Evolutionary conservation across 2,888 invertebrate genomes (phyloP), one percentile per base, ranked within the genome.

Genomic region (Trachelus troglodyta): DNA sequence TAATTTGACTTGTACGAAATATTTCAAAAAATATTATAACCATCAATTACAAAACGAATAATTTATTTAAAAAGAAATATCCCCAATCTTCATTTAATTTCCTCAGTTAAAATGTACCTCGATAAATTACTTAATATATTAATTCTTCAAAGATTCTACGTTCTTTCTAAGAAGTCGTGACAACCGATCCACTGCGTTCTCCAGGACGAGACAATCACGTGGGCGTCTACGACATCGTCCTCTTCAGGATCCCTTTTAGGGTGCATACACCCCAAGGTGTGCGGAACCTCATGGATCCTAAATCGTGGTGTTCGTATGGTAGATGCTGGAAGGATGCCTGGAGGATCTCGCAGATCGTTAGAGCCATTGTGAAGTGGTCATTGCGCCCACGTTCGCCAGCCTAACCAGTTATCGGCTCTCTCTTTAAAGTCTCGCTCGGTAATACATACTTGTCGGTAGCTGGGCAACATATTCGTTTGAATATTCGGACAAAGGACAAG

Each of bases 311-410:
- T 56, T 56, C 23, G 56, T 9, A 56, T 56, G 56, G 56, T 56
- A 23, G 9, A 56, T 56, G 23, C 56, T 56, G 79, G 74, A 71
- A 76, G 80, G 79, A 80, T 79, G 79, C 74, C 69, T 73, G 79
- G 74, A 83, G 83, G 81, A 85, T 85, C 86, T 86, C 81, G 82
- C 81, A 79, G 87, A 87, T 89, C 87, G 87, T 88, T 86, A 86
- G 87, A 87, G 86, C 87, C 85, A 88, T 90, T 88, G 89, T 87
- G 85, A 84, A 84, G 86, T 87, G 85, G 85, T 84, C 87, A 85
- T 87, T 84, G 87, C 85, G 87, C 88, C 88, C 87, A 87, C 86
- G 84, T 86, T 82, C 81, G 12, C 69, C 76, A 69, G 74, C 73
- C 77, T 69, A 76, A 80, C 76, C 75, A 81, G 78, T 79, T 81